phyloP scores from a whole-genome alignment of 2,797 vertebrate species.

The Microchirus variegatus region DNA sequence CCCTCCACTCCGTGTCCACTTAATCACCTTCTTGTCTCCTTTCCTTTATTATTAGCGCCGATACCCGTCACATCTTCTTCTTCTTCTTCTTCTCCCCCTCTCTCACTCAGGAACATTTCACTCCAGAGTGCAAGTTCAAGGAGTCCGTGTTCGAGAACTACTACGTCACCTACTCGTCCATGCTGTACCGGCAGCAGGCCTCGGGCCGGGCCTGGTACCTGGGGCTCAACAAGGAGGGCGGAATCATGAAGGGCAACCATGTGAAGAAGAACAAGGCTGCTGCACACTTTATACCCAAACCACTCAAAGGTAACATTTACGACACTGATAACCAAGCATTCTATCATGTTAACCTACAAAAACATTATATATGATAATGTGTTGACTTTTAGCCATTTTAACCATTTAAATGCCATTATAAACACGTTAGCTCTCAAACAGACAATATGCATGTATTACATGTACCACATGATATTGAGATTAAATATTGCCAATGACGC shows the following conservation, averaged over 20 bases:
- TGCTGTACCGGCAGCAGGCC: conserved; percentile 97
- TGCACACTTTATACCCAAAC: conserved; percentile 98
- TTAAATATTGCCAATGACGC: too few relatives aligned
- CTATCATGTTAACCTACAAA: too few relatives aligned
- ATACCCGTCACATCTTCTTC: conserved; percentile 27
- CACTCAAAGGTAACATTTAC: conserved; percentile 89
- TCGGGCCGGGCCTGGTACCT: conserved; percentile 97
- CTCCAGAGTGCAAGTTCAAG: conserved; percentile 99
- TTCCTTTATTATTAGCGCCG: conserved; percentile 43
- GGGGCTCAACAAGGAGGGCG: conserved; percentile 98
- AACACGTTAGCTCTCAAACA: too few relatives aligned
- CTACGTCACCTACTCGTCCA: conserved; percentile 98
- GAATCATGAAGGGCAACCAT: conserved; percentile 98
- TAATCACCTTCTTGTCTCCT: conserved; percentile 36
- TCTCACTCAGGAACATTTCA: conserved; percentile 92
- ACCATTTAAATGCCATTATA: too few relatives aligned
- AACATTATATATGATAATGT: too few relatives aligned
- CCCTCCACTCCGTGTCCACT: background rate
- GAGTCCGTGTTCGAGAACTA: conserved; percentile 99
- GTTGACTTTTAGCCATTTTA: too few relatives aligned
- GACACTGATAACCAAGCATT: too few relatives aligned
- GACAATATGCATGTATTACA: too few relatives aligned
- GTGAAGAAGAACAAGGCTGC: conserved; percentile 99
- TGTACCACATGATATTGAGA: too few relatives aligned
- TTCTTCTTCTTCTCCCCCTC: conserved; percentile 27